Conservation (phyloP, 2,113 vertebrate species). For the Baryphthengus martii region DNA sequence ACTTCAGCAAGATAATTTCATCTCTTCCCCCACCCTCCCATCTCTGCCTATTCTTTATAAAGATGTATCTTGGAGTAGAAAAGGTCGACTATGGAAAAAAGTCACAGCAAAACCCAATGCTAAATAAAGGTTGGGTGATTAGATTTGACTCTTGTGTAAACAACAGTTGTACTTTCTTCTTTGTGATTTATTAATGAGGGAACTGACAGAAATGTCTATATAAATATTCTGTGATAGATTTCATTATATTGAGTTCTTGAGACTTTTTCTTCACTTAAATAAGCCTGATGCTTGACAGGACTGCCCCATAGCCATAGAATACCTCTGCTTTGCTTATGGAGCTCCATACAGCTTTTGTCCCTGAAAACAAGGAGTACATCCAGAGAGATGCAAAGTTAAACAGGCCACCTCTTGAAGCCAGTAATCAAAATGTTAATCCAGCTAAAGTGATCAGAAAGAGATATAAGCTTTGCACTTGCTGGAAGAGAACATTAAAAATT, state of each 20-base stretch:
- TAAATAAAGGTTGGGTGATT: slow-evolving; percentile 36
- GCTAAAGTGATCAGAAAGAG: background rate
- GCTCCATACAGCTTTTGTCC: background rate
- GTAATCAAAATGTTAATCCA: background rate
- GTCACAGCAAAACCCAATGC: background rate
- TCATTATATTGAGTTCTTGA: background rate
- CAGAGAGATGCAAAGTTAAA: background rate
- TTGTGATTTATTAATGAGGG: slow-evolving; percentile 18
- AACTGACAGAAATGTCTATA: background rate
- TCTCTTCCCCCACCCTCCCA: background rate
- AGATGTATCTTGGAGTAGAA: slow-evolving; percentile 4
- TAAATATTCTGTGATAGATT: background rate
- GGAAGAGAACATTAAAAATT: background rate
- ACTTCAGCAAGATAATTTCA: slow-evolving; percentile 17
- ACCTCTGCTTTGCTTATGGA: background rate
- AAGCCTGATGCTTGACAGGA: background rate
- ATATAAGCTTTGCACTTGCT: background rate
- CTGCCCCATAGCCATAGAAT: background rate
- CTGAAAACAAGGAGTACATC: background rate
- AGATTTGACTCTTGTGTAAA: slow-evolving; percentile 15
- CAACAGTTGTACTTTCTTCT: background rate
- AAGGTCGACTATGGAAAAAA: slow-evolving; percentile 35
- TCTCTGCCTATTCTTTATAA: background rate
- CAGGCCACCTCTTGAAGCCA: background rate
- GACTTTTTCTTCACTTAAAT: background rate